Evolutionary conservation across 2,888 invertebrate genomes (phyloP).

Genomic region (Slavum lentiscoides): DNA sequence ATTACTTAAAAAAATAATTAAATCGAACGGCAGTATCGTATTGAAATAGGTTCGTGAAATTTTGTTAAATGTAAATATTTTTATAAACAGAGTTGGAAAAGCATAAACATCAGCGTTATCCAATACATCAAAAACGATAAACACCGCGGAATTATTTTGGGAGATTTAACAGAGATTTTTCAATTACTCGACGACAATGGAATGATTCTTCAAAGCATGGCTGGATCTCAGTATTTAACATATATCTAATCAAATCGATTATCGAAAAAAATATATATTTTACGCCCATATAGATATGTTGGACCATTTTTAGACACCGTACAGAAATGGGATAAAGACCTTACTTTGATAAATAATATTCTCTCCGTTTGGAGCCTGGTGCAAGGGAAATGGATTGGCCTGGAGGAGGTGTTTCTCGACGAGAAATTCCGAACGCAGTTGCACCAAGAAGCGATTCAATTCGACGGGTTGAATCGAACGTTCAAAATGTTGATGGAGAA

Average conservation of each 20-base stretch:
- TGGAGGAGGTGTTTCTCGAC: constrained; percentile 89
- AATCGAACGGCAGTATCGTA: neutral
- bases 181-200: constrained; percentile 84
- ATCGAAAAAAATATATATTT: neutral
- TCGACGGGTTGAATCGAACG: constrained; percentile 82
- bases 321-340: constrained; percentile 81
- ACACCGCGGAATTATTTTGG: constrained; percentile 80
- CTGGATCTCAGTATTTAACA: constrained; percentile 71
- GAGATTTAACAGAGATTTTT: constrained; percentile 80
- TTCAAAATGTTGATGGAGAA: constrained; percentile 85
- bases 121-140: constrained; percentile 71
- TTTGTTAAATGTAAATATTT: constrained; percentile 6
- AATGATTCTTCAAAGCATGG: constrained; percentile 90
- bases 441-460: constrained; percentile 87
- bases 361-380: constrained; percentile 85
- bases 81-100: constrained; percentile 63
- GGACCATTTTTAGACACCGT: constrained; percentile 84
- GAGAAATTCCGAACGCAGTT: constrained; percentile 85
- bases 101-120: constrained; percentile 67
- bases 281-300: constrained; percentile 68
- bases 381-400: constrained; percentile 88
- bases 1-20: neutral
- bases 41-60: neutral
- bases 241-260: neutral
- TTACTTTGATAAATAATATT: constrained; percentile 81